Evolutionary conservation across 2,888 invertebrate species (phyloP).

Genomic region (Oxystoma pomonae): DNA sequence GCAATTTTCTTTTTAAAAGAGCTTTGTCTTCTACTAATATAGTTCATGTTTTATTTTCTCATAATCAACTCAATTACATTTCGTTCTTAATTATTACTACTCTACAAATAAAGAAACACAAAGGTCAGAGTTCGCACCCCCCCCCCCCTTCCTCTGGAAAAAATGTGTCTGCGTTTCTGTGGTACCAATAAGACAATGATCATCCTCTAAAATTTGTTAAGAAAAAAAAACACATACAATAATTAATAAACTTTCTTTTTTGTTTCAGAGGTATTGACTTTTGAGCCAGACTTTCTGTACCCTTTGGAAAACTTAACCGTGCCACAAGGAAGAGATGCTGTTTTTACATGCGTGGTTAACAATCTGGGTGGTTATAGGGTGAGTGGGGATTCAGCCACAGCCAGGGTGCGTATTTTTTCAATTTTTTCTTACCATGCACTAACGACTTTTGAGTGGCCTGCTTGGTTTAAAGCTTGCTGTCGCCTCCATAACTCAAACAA

Average conservation of each 20-base stretch:
- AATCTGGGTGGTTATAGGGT: constrained; percentile 81
- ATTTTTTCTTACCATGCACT: constrained; percentile 14
- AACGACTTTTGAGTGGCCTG: neutral
- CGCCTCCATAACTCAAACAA: neutral
- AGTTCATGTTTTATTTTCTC: no score
- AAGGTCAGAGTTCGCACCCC: no score
- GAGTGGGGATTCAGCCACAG: constrained; percentile 83
- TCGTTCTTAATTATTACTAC: no score
- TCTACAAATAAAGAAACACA: no score
- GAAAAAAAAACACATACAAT: no score
- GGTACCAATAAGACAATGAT: no score
- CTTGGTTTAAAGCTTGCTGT: neutral
- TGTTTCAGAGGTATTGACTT: constrained; percentile 59
- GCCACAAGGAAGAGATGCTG: constrained; percentile 77
- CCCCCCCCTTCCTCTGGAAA: no score
- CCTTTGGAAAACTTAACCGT: constrained; percentile 81
- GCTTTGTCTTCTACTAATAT: no score
- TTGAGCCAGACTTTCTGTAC: constrained; percentile 76
- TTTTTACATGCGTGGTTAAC: constrained; percentile 81
- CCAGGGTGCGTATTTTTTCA: constrained; percentile 73
- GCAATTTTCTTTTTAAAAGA: no score
- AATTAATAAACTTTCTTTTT: no score
- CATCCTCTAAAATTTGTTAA: neutral
- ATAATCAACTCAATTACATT: no score
- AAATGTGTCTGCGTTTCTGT: no score